phyloP scores from a whole-genome alignment of 2,113 vertebrate species.

The Acanthisitta chloris region DNA sequence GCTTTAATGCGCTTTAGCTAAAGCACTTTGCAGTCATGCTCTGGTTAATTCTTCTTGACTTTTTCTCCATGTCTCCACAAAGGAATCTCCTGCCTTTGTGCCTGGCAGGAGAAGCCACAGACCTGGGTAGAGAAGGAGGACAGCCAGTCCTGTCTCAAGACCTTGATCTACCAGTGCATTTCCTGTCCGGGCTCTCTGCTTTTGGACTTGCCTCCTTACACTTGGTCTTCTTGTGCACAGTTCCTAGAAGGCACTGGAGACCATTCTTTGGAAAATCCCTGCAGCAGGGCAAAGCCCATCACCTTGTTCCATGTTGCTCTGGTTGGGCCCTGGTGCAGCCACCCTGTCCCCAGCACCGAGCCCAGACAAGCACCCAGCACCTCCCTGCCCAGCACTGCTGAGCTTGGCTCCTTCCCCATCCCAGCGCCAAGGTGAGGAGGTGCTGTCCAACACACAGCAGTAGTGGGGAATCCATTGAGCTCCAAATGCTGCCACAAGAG shows the following conservation, averaged over 20 bases:
- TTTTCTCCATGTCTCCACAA: neutral
- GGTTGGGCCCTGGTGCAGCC: neutral
- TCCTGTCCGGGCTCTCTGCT: neutral
- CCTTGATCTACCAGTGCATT: neutral
- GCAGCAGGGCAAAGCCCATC: neutral
- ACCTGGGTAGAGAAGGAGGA: neutral
- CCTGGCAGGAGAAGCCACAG: neutral
- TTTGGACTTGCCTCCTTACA: neutral
- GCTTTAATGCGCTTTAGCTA: slow-evolving; percentile 3
- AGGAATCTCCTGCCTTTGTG: neutral
- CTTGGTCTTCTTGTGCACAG: neutral
- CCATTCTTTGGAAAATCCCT: neutral
- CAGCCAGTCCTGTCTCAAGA: neutral
- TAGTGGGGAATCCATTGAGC: neutral
- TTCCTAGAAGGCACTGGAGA: neutral
- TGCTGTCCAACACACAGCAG: neutral
- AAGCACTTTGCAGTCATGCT: neutral
- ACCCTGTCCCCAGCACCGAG: neutral
- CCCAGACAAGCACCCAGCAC: rapidly evolving
- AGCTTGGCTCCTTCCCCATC: rapidly evolving
- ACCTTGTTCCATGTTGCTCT: neutral
- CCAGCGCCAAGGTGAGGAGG: neutral
- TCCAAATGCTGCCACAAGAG: rapidly evolving
- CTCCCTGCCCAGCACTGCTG: rapidly evolving
- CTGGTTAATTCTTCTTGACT: neutral